phyloP scores from a whole-genome alignment of 2,797 vertebrate genomes.

The Pangasius djambal region DNA sequence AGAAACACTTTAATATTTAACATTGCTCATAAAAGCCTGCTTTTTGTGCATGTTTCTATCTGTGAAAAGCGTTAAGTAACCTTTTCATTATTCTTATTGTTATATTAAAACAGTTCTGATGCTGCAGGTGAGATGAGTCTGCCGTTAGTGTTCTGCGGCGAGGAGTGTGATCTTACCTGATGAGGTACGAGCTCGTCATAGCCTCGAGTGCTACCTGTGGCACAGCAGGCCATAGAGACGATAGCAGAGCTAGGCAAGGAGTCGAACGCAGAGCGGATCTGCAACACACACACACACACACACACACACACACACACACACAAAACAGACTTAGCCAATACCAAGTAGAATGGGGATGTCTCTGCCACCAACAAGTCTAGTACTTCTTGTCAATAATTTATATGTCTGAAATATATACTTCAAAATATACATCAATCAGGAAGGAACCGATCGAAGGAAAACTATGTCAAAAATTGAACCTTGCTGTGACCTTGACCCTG shows the following conservation, averaged over 20 bases:
- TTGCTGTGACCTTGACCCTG: background rate
- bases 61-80: background rate
- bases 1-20: background rate
- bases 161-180: conserved; percentile 76
- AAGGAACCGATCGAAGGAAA: background rate
- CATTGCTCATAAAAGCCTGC: background rate
- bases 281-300: conserved; percentile 23
- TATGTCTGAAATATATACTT: background rate
- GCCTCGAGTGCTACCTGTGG: conserved; percentile 93
- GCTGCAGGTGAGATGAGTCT: background rate
- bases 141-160: background rate
- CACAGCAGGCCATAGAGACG: conserved; percentile 95
- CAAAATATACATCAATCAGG: background rate
- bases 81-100: background rate
- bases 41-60: background rate
- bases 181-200: conserved; percentile 95
- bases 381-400: background rate
- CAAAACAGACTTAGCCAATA: no score
- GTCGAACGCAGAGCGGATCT: conserved; percentile 91
- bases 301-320: background rate
- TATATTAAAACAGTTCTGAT: background rate
- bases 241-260: conserved; percentile 89
- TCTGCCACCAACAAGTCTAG: background rate
- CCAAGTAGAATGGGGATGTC: background rate
- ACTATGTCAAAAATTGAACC: background rate